Evolutionary conservation across 2,888 invertebrate genomes (phyloP).

Genomic region (Eristalinus sepulchralis): DNA sequence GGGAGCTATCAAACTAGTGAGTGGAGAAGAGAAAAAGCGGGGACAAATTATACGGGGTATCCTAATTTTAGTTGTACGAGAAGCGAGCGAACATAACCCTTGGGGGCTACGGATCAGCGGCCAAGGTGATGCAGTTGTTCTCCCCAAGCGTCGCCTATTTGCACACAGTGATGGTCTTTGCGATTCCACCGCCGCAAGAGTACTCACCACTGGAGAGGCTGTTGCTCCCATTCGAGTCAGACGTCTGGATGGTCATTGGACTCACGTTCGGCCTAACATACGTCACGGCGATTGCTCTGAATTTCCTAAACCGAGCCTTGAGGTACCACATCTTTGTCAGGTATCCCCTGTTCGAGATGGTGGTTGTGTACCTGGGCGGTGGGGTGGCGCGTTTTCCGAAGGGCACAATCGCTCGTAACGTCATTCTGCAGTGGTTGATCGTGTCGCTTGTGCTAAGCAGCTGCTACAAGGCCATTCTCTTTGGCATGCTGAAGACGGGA

Average conservation of each 20-base stretch:
- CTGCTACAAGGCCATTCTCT: conserved; percentile 52
- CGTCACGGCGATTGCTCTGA: conserved; percentile 3
- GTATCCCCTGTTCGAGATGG: conserved; percentile 51
- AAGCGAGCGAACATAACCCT: conserved; percentile 43
- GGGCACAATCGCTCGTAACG: conserved; percentile 18
- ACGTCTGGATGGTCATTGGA: conserved; percentile 46
- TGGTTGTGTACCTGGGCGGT: conserved; percentile 48
- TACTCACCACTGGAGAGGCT: conserved; percentile 49
- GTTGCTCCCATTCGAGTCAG: conserved; percentile 17
- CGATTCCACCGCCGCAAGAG: conserved; percentile 41
- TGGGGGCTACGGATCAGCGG: conserved; percentile 43
- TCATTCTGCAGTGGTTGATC: conserved; percentile 52
- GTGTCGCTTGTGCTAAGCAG: conserved; percentile 44
- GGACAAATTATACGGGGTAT: no score
- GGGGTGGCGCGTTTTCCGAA: conserved; percentile 35
- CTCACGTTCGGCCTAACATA: conserved; percentile 36
- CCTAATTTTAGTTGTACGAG: conserved; percentile 26
- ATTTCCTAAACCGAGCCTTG: background rate
- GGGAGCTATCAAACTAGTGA: conserved; percentile 76
- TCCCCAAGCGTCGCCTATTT: conserved; percentile 30
- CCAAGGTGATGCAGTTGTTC: conserved; percentile 40
- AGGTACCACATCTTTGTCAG: conserved; percentile 42
- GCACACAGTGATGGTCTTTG: conserved; percentile 45
- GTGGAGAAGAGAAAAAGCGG: background rate
- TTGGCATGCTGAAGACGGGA: conserved; percentile 48